Percentiles rank a stretch among this genome's conserved stretches.
phyloP scores from a whole-genome alignment of 2,888 invertebrate species.

The Melanophora roralis region DNA sequence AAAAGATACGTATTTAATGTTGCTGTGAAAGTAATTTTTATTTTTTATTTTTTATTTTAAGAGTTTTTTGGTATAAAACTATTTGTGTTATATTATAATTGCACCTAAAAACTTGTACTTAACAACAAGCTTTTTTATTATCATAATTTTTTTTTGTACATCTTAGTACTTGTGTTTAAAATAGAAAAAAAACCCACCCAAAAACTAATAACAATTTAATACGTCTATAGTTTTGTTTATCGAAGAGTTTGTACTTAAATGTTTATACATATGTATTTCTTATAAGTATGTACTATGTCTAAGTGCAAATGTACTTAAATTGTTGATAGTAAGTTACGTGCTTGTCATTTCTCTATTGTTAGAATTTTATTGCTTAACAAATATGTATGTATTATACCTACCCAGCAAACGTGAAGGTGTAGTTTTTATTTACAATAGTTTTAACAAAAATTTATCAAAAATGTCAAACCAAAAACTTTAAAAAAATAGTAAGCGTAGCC shows the following conservation, averaged over 20 bases:
- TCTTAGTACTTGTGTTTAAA: background rate
- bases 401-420: no score
- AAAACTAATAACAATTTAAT: background rate
- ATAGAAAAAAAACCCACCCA: background rate
- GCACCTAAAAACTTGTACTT: constrained; percentile 8
- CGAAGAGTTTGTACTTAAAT: background rate
- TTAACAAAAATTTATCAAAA: no score
- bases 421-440: no score
- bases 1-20: no score
- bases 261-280: no score
- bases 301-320: background rate
- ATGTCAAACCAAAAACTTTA: background rate
- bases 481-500: no score
- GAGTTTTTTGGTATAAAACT: no score
- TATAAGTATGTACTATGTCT: no score
- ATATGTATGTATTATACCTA: no score
- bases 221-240: background rate
- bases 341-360: background rate
- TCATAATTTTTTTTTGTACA: background rate
- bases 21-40: no score
- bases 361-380: background rate
- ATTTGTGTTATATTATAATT: background rate
- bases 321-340: background rate
- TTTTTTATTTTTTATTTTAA: no score
- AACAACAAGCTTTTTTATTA: constrained; percentile 16